A percentile compares a stretch with the other conserved stretches of the same genome.
phyloP scores from a whole-genome alignment of 2,888 invertebrate species.

The Pheosia gnoma region DNA sequence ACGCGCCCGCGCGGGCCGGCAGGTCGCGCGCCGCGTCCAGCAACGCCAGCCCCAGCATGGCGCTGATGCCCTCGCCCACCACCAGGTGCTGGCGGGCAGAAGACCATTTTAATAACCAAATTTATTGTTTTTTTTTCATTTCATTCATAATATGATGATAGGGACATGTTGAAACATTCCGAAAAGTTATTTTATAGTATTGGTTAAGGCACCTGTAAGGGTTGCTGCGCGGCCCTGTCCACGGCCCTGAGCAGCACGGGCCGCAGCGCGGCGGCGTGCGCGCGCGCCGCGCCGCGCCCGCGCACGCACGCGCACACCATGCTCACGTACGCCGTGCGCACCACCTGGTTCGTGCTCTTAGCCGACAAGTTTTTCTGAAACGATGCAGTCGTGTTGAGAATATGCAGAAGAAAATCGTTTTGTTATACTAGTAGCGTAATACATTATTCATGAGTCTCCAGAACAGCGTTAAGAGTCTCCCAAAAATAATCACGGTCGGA shows the following conservation, averaged over 20 bases:
- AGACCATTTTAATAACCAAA: neutral
- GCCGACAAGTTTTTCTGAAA: conserved; percentile 88
- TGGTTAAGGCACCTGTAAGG: conserved; percentile 86
- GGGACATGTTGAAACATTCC: too few species aligned
- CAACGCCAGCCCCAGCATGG: conserved; percentile 59
- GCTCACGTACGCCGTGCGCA: conserved; percentile 91
- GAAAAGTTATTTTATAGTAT: too few species aligned
- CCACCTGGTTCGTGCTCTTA: conserved; percentile 90
- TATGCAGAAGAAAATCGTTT: too few species aligned
- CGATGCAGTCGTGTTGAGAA: too few species aligned
- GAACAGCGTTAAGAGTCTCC: too few species aligned
- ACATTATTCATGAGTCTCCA: too few species aligned
- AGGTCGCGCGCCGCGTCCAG: conserved; percentile 53
- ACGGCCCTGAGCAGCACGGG: conserved; percentile 88
- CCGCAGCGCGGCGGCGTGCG: conserved; percentile 76
- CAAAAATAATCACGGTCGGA: too few species aligned
- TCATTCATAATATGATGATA: too few species aligned
- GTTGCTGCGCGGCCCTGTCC: conserved; percentile 90
- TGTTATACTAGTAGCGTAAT: too few species aligned
- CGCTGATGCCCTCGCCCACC: conserved; percentile 70
- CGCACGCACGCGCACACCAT: conserved; percentile 88
- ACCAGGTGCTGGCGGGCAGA: conserved; percentile 50
- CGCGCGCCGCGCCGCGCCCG: conserved; percentile 77
- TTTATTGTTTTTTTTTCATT: too few species aligned
- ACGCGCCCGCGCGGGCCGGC: conserved; percentile 73